Base-by-base conservation (phyloP, 2,113 vertebrate species). In the Vulpes vulpes region DNA sequence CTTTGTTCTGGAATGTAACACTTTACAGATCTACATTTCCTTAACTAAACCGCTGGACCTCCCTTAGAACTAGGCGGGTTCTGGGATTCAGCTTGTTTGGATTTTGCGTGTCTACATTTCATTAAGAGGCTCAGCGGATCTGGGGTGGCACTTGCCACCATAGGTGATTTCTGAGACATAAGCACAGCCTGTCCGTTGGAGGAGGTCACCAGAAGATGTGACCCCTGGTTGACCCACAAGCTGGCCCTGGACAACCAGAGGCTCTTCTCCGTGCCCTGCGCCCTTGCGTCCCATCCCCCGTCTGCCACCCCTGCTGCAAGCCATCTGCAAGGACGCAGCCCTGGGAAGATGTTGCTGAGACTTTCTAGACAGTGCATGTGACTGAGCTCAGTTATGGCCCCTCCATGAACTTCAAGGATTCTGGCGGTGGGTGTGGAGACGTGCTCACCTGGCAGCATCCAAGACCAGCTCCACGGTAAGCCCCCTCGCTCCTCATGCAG, bases 361-460 rank as follows among this genome's bases (percentile, higher is more conserved):
- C 38, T 0, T 11, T n/a, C 14, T 5, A 30, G 59, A 22, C 19
- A 9, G 57, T 8, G 57, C 27, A 12, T 1, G 22, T 11, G 20
- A 16, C 38, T 5, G 4, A 60, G 49, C 22, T 51, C 59, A 27
- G 30, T 8, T 5, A 25, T 3, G 22, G 49, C 43, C 59, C 51
- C 32, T 17, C 15, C 8, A 7, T 9, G 27, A 27, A 35, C 10
- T 22, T 16, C 20, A 22, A 25, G 11, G 27, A 25, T 62, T 78
- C 51, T 78, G 57, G 57, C 0, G 25, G 25, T n/a, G 16, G 65
- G n/a, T 4, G 57, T 4, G 12, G 22, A 38, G 22, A 25, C 3
- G 12, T 5, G 55, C 19, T 57, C 19, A 27, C 6, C 55, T 38
- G 7, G 8, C 2, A 10, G 14, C 0, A 0, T 30, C 14, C 14